Conservation (phyloP, 2,797 vertebrate species). For the Chiroxiphia lanceolata region DNA sequence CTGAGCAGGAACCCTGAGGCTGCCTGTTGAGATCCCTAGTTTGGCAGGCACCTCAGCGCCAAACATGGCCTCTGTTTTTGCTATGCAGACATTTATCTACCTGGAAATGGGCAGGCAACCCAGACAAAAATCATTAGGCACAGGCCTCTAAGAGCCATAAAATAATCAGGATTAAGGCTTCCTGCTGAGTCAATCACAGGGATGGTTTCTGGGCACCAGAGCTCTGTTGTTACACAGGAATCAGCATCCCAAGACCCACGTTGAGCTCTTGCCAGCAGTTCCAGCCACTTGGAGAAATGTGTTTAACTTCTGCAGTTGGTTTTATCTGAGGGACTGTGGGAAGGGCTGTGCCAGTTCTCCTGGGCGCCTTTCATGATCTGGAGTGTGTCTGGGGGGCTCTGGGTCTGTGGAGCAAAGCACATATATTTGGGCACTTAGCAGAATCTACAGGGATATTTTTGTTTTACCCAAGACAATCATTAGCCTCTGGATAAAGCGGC, state of each 20-base stretch:
- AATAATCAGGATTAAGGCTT: conserved; percentile 15
- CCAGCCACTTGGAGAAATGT: not conserved
- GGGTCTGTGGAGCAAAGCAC: not conserved
- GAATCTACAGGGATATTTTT: not conserved
- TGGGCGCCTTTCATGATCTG: not conserved
- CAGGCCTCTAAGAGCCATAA: not conserved
- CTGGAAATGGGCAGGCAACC: conserved; percentile 22
- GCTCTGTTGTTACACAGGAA: not conserved
- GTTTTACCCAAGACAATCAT: conserved; percentile 13
- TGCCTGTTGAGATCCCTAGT: not conserved
- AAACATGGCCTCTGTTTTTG: not conserved
- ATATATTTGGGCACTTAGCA: not conserved
- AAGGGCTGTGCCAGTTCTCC: not conserved
- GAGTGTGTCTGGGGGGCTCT: not conserved
- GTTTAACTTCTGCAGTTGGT: not conserved
- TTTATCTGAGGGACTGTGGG: not conserved
- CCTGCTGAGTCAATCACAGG: conserved; percentile 20
- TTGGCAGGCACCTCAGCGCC: not conserved
- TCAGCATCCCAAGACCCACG: not conserved
- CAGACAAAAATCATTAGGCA: conserved; percentile 26
- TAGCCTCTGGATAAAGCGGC: not conserved
- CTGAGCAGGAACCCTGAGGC: not conserved
- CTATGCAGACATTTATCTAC: not conserved
- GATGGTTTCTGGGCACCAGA: not conserved
- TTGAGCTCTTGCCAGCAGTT: not conserved